Conservation (phyloP, 2,113 vertebrate genomes). For the Mesocricetus auratus region DNA sequence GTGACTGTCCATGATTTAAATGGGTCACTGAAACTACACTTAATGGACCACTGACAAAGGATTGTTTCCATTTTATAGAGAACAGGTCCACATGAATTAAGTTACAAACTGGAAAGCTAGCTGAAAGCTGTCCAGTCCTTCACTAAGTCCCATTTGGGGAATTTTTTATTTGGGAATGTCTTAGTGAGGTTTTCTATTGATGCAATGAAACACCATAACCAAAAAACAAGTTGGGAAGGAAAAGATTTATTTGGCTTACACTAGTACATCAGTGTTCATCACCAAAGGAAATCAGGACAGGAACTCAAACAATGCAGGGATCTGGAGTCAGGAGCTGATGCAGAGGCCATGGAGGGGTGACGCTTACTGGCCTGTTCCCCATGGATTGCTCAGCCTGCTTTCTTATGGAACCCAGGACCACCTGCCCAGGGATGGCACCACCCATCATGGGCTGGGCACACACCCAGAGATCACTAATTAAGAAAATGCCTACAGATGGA, state of each 20-base stretch:
- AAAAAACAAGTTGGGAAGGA: neutral
- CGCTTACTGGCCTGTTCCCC: neutral
- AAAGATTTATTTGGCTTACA: neutral
- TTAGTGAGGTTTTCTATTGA: neutral
- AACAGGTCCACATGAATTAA: constrained; percentile 12
- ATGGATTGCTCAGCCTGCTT: neutral
- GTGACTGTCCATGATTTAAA: constrained; percentile 15
- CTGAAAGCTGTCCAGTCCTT: neutral
- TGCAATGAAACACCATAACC: neutral
- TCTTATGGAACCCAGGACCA: neutral
- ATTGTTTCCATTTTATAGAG: constrained; percentile 13
- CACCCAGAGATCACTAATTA: neutral
- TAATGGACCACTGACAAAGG: neutral
- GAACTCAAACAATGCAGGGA: too few relatives aligned
- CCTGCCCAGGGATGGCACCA: neutral
- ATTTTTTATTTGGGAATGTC: constrained; percentile 51
- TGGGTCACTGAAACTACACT: neutral
- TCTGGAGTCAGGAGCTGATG: neutral
- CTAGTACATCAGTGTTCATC: neutral
- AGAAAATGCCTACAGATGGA: neutral
- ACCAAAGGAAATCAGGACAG: neutral
- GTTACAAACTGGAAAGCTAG: constrained; percentile 5
- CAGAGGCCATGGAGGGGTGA: neutral
- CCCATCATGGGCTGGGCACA: neutral
- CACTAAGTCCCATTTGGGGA: constrained; percentile 26